Evolutionary conservation across 2,888 invertebrate species (phyloP), one percentile per base, ranked within the genome.

Genomic region (Criorhina ranunculi): DNA sequence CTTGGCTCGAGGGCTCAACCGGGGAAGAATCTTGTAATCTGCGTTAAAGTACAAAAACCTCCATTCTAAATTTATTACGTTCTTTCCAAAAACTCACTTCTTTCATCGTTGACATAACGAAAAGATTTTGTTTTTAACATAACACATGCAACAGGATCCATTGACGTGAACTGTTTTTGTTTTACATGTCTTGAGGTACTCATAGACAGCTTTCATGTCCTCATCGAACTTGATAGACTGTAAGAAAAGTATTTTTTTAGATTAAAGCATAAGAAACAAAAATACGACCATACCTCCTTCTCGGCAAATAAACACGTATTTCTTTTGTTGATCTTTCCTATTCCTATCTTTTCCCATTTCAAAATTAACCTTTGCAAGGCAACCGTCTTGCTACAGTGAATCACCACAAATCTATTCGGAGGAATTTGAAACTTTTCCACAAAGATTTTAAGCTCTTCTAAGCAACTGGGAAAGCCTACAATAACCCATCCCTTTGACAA

Each of bases 401-500:
- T 62, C 46, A 90, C 89, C 2, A 91, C 86, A 8, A 91, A 73
- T 24, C 89, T 90, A 88, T 95, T 95, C 0, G 95, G 94, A 0
- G 94, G 94, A 8, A 93, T 92, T n/a, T 93, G 89, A 64, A 92
- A 92, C 79, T 87, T 66, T 40, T 91, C 89, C 33, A 94, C 93
- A 1, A 94, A 88, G 62, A 92, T 90, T 78, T 92, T 91, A 42
- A 95, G 93, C 87, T 94, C 94, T 5, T 91, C 90, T 0, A 91
- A 89, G 11, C 92, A 93, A 59, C 92, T 93, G 0, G 94, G 94
- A 89, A 92, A 94, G 0, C 73, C 73, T 15, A 93, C 93, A 11
- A 93, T 93, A 9, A 95, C 92, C 94, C 94, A 95, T 5, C 95
- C 95, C n/a, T 90, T 91, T 12, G 89, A 89, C 11, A 94, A 86